phyloP scores from a whole-genome alignment of 2,888 invertebrate species.

The Drosophila lacicola region DNA sequence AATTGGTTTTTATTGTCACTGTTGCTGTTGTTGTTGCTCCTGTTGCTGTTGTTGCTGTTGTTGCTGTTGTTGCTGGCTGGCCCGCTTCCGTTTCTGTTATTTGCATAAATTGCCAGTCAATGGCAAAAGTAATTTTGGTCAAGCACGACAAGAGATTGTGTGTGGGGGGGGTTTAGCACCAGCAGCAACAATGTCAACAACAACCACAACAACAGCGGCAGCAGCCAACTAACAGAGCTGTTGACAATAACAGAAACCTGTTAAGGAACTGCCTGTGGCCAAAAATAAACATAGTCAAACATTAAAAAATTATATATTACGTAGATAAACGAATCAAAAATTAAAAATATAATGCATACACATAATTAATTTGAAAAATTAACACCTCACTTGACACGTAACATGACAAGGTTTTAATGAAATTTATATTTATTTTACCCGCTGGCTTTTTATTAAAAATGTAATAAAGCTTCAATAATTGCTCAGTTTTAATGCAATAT shows the following conservation, averaged over 20 bases:
- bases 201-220: neutral
- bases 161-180: neutral
- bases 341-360: too few relatives aligned
- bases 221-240: too few relatives aligned
- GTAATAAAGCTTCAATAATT: neutral
- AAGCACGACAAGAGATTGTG: neutral
- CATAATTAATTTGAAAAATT: too few relatives aligned
- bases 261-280: too few relatives aligned
- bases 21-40: slow-evolving; percentile 12
- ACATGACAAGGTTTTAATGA: neutral
- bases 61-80: slow-evolving; percentile 2
- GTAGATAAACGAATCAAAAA: too few relatives aligned
- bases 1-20: slow-evolving; percentile 31
- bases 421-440: neutral
- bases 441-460: neutral
- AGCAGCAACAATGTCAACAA: neutral
- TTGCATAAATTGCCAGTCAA: slow-evolving; percentile 52
- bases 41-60: neutral
- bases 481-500: neutral
- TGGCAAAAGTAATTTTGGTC: slow-evolving; percentile 14
- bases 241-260: too few relatives aligned
- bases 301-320: too few relatives aligned
- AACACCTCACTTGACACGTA: neutral
- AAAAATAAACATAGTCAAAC: too few relatives aligned
- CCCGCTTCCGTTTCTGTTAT: slow-evolving; percentile 32